These are phyloP conservation scores for Phytoseiulus persimilis DNA, from an alignment of 2,888 invertebrate species.

Conservation along the genomic window DNA sequence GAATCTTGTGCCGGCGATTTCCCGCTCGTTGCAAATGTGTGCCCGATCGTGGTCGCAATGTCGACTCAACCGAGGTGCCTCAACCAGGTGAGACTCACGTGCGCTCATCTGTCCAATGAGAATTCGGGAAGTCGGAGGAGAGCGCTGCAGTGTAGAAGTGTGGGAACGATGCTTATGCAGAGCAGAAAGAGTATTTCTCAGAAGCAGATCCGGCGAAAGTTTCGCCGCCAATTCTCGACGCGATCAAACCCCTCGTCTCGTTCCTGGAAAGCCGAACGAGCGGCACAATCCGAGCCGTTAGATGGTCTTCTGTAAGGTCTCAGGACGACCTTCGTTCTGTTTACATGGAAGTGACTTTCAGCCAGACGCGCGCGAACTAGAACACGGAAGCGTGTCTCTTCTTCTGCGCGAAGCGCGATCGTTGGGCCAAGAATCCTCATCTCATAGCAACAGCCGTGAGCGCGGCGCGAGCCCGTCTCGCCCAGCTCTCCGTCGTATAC, in stretches of 20 bases:
- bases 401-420: not conserved
- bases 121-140: too few species aligned
- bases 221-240: not conserved
- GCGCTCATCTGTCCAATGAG: too few species aligned
- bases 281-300: not conserved
- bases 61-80: not conserved
- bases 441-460: not conserved
- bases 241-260: not conserved
- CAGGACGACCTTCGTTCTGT: not conserved
- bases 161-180: too few species aligned
- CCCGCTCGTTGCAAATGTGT: not conserved
- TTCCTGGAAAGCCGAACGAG: not conserved
- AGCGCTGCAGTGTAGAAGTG: too few species aligned
- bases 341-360: not conserved
- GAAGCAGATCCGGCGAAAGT: not conserved
- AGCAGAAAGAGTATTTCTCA: too few species aligned
- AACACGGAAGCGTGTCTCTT: not conserved
- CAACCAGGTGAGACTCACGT: not conserved
- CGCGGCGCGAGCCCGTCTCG: not conserved
- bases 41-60: too few species aligned
- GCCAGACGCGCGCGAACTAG: not conserved
- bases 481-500: not conserved
- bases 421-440: not conserved
- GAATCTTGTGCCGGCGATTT: not conserved
- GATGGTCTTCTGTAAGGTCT: not conserved